Evolutionary conservation across 2,113 vertebrate genomes (phyloP), one percentile per base, ranked within the genome.

Genomic region (Deroptyus accipitrinus): DNA sequence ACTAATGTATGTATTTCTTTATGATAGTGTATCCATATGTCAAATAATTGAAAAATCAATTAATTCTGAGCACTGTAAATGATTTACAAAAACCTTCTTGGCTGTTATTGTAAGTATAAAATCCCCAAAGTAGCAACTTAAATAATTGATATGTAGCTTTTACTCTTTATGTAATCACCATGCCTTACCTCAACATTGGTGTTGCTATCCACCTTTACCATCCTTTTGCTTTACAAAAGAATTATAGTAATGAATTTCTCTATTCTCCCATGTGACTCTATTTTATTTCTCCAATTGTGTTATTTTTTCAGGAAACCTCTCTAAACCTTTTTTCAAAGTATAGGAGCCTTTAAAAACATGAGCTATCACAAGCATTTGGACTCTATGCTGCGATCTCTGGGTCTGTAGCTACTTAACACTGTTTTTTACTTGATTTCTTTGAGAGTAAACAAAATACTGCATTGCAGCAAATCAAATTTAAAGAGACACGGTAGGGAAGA

Each of bases 391-490:
- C 93, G 94, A 81, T 91, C 62, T 69, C 85, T 83, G n/a, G 62
- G 76, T 89, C 87, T 88, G 54, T 80, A 82, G 86, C 61, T 86
- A 93, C 83, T 96, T 92, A 86, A 51, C 48, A 31, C 39, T 86
- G 63, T 92, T 96, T 95, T 95, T 81, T 55, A 76, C 61, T 35
- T 92, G 82, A 41, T 91, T 96, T 97, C 83, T 95, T 94, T 64
- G 88, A 89, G 61, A 92, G 91, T 75, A 81, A 96, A 93, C 91
- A 92, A 96, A 94, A 97, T 91, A 87, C 97, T 97, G 97, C 97
- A 97, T 85, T 97, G 97, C 97, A 96, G 93, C 86, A 96, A 94
- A 96, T 75, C 57, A 93, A 87, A 86, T 95, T 94, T 94, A 76
- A 80, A 83, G 84, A 97, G 90, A 75, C 82, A 93, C 11, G 17